Base-by-base conservation (phyloP, 2,113 vertebrate genomes). In the Poeciliopsis prolifica region DNA sequence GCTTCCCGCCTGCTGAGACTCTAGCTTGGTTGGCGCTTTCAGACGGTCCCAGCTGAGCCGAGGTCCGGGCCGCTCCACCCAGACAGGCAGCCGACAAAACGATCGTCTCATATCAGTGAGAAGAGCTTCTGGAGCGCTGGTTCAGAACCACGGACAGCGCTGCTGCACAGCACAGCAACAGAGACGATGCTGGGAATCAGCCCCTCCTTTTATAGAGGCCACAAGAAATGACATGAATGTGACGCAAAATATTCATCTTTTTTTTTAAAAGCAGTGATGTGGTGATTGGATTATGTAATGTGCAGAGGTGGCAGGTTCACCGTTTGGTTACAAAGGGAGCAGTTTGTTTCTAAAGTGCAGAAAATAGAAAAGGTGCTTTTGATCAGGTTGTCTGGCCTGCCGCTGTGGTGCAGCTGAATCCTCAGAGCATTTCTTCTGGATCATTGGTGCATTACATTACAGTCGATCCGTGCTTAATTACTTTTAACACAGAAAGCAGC, bases 101-200 rank as follows among this genome's bases (percentile, higher is more conserved):
- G 31, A 33, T 44, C 11, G 10, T 65, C 65, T 71, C 6, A 65
- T 74, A 62, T 51, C 61, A n/a, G 61, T 64, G 74, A 64, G 30
- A 65, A 42, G 48, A 74, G 51, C 65, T n/a, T 61, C 19, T 31
- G 22, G 9, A 15, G 84, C 7, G 19, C 75, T 72, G 62, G 35
- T 90, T 77, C 88, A 88, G 87, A 5, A 90, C 92, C 90, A 72
- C 3, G 83, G 89, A 90, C 85, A 91, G 86, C 1, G 13, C 69
- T 65, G 48, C 40, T 62, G 61, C 4, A 33, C 10, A 28, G 61
- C 37, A 19, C 19, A 31, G 70, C 48, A 19, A 12, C 42, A 54
- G n/a, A 54, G 51, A 17, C 51, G 29, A 61, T 64, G 30, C 72
- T 44, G n/a, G 68, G 6, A 17, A 72, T 90, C 86, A 90, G 87